Conservation (phyloP, 2,797 vertebrate genomes). For the Rhinoraja longicauda region DNA sequence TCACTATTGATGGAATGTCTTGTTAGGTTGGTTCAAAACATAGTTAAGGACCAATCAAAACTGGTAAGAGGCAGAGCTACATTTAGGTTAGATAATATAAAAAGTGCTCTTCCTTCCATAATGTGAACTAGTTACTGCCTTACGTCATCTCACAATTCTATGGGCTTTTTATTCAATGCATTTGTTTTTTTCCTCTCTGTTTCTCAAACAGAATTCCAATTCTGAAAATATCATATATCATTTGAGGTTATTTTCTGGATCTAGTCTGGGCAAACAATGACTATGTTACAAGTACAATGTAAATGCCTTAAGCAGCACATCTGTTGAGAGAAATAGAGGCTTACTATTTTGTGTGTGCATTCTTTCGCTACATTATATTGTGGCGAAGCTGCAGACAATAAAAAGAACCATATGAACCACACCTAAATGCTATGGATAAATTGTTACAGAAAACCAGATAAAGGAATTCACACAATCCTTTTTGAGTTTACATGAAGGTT, state of each 20-base stretch:
- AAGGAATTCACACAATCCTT: not conserved
- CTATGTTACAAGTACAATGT: not conserved
- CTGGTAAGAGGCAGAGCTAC: not conserved
- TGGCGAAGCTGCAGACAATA: not conserved
- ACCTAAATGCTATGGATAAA: not conserved
- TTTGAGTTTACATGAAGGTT: not conserved
- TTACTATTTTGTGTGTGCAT: not conserved
- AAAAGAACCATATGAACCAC: not conserved
- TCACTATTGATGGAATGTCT: not conserved
- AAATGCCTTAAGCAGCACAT: not conserved
- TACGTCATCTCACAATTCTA: not conserved
- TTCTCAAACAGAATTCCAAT: not conserved
- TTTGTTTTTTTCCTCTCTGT: not conserved
- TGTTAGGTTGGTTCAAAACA: not conserved
- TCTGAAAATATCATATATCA: not conserved
- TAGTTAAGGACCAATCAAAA: not conserved
- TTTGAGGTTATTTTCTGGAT: no score
- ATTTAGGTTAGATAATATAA: not conserved
- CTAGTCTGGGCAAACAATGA: not conserved
- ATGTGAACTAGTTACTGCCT: not conserved
- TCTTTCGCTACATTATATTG: not conserved
- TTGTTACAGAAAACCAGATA: not conserved
- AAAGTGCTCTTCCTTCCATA: not conserved
- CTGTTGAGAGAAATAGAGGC: not conserved
- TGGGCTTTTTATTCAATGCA: not conserved